phyloP scores from a whole-genome alignment of 1,140 invertebrate species.

The Pseudachorutes palmiensis region DNA sequence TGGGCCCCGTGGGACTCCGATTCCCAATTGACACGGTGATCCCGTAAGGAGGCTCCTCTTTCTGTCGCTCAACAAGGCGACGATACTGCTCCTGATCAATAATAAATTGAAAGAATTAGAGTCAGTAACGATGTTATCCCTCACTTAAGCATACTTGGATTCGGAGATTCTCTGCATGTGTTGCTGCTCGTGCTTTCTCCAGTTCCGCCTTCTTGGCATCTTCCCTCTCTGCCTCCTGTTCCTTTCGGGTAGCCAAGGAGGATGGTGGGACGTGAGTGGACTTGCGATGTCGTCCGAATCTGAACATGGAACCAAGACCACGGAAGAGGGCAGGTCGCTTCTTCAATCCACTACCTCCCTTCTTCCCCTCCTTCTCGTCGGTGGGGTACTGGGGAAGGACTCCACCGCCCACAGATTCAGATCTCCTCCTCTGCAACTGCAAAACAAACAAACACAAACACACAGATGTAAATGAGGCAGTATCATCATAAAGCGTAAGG shows the following conservation, averaged over 20 bases:
- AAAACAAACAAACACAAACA: constrained; percentile 1
- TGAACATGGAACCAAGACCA: constrained; percentile 72
- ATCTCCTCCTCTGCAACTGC: constrained; percentile 48
- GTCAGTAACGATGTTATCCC: background rate
- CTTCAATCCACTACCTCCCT: constrained; percentile 42
- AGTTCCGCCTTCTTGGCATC: constrained; percentile 38
- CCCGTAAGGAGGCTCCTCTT: constrained; percentile 26
- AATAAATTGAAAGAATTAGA: no score
- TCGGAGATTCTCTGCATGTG: constrained; percentile 42
- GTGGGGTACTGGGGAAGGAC: constrained; percentile 13
- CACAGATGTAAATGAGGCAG: no score
- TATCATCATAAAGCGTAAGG: no score
- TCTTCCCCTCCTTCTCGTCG: constrained; percentile 33
- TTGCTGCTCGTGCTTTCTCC: constrained; percentile 41
- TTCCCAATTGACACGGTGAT: constrained; percentile 30
- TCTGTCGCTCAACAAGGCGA: constrained; percentile 43
- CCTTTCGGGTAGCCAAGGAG: constrained; percentile 42
- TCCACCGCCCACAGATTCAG: no score
- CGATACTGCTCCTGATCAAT: constrained; percentile 43
- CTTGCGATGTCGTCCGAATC: constrained; percentile 71
- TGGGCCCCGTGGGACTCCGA: constrained; percentile 14
- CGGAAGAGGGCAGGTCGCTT: constrained; percentile 64
- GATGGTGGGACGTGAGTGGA: constrained; percentile 47
- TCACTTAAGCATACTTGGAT: constrained; percentile 40
- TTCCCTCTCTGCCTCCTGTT: constrained; percentile 39